phyloP scores from a whole-genome alignment of 2,797 vertebrate genomes.

The Molothrus aeneus region DNA sequence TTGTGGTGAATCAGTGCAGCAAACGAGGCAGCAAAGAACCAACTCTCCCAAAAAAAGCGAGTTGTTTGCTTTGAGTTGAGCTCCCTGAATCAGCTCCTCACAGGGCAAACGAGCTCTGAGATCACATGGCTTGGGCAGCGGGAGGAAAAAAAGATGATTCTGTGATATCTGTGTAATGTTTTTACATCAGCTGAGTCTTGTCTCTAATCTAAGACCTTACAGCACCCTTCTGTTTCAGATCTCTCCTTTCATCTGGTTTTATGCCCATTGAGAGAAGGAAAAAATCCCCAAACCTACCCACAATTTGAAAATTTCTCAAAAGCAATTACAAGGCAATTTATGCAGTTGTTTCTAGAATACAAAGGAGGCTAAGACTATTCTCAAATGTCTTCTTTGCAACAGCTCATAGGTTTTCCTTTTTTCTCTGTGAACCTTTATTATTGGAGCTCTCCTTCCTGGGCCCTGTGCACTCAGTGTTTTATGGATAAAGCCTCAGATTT shows the following conservation, averaged over 20 bases:
- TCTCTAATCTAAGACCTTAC: background rate
- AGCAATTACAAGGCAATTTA: conserved; percentile 18
- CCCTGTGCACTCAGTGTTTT: background rate
- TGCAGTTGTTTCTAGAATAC: background rate
- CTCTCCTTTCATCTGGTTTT: background rate
- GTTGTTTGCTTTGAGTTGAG: background rate
- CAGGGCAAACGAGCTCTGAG: background rate
- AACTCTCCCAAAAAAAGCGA: background rate
- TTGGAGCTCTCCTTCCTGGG: background rate
- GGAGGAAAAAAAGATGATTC: background rate
- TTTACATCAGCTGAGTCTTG: background rate
- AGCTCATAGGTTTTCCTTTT: background rate
- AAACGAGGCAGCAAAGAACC: background rate
- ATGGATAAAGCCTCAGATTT: rapidly evolving
- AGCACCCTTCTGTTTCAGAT: background rate
- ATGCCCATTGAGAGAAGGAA: background rate
- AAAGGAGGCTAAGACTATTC: conserved; percentile 31
- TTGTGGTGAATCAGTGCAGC: conserved; percentile 31
- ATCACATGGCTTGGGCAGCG: background rate
- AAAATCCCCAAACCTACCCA: background rate
- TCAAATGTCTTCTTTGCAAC: background rate
- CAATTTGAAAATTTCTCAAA: background rate
- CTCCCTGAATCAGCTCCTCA: background rate
- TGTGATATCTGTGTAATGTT: rapidly evolving
- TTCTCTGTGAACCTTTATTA: background rate